Base-by-base conservation (phyloP, 2,888 invertebrate species). In the Aquatica leii region DNA sequence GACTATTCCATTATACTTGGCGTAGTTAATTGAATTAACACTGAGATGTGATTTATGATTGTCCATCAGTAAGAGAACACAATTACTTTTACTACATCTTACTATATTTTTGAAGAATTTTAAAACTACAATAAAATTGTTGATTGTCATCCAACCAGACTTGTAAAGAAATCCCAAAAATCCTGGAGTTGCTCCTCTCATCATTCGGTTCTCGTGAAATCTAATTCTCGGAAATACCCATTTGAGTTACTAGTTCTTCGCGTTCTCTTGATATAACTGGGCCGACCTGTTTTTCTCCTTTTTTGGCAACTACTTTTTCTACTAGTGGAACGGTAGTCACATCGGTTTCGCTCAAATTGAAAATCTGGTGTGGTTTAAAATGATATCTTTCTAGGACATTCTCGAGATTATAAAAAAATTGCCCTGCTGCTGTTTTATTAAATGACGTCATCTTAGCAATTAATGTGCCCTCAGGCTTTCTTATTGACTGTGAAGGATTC, bases 291-390 rank as follows among this genome's bases (percentile, higher is more conserved):
- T 31, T 31, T 31, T 31, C 31, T 31, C 4, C 31, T 31, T n/a
- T n/a, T n/a, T n/a, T n/a, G n/a, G n/a, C n/a, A 31, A n/a, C n/a
- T n/a, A n/a, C n/a, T n/a, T n/a, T n/a, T n/a, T n/a, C n/a, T n/a
- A n/a, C n/a, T n/a, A n/a, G 31, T 31, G 31, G 31, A 31, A 31
- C 31, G 31, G 31, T 9, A 31, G 53, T 52, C 2, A 52, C 53
- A 14, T 35, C 53, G 5, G 35, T 52, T 35, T 52, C 35, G 20
- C 35, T 14, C 15, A 52, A 4, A 35, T 52, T 52, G 2, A 24
- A 52, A 5, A 52, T 52, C 6, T 40, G 6, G 5, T 4, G n/a
- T 40, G 6, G n/a, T n/a, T n/a, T n/a, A n/a, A n/a, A n/a, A n/a
- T n/a, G n/a, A n/a, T n/a, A n/a, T n/a, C n/a, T n/a, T 31, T 31